Base-by-base conservation (phyloP, 2,113 vertebrate species). In the Regulus satrapa region DNA sequence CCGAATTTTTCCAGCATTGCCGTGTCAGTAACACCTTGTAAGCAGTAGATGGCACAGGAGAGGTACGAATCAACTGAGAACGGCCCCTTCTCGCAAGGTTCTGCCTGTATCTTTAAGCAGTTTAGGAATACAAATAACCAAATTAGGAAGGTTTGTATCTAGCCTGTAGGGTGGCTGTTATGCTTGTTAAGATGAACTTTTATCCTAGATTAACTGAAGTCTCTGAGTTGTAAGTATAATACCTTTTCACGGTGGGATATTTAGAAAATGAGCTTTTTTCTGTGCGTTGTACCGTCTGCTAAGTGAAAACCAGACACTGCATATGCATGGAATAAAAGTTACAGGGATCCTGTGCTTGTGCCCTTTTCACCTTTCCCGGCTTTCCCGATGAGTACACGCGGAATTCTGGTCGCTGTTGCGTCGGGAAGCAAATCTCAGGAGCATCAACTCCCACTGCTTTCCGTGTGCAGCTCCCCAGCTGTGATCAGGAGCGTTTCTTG, bases 31-130 rank as follows among this genome's bases (percentile, higher is more conserved):
- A 64, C 97, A 87, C 46, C 32, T 46, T 85, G 10, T 45, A 71
- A 95, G 96, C 97, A 95, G 97, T 97, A 98, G 98, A 90, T 98
- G 98, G 98, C 98, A 95, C 93, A 97, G 96, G 55, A 97, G 97
- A 97, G 85, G 62, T 92, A 94, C 5, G 38, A 97, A 98, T 95
- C 62, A 85, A 61, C 41, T 6, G 40, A 41, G 38, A 63, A 6
- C 14, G 58, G 36, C 3, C 38, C 2, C 51, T 43, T 56, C 25
- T 18, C 10, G 4, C 4, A n/a, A 55, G 31, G 48, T 49, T 67
- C 66, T 87, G 87, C 23, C 85, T 96, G 82, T 88, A 12, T 72
- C 94, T 97, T 97, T 96, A 96, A 97, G 52, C 36, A 72, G 59
- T 94, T 95, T 72, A 73, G 48, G 56, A 91, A 29, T 66, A 91